Conservation (phyloP, 2,797 vertebrate species). For the Lerista edwardsae region DNA sequence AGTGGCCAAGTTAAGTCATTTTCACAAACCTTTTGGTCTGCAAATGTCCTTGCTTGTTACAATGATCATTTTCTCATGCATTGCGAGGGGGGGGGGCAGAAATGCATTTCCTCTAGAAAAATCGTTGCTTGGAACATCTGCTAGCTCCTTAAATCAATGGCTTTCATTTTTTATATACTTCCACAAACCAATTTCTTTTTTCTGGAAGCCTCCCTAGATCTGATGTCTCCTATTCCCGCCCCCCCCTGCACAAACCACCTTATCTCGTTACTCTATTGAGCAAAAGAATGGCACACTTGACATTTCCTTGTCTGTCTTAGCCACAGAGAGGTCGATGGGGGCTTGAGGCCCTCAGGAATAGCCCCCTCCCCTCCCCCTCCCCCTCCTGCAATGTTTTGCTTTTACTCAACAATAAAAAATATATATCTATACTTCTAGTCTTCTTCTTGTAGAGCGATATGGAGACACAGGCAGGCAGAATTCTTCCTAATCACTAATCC, state of each 20-base stretch:
- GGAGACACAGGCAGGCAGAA: too few species aligned
- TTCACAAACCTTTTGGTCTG: too few species aligned
- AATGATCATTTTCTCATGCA: neutral
- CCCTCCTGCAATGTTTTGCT: too few species aligned
- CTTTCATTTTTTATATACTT: neutral
- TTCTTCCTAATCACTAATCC: too few species aligned
- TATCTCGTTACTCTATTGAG: neutral
- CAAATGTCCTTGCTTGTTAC: neutral
- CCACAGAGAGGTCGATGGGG: too few species aligned
- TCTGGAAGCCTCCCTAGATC: neutral
- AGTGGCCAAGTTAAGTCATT: neutral
- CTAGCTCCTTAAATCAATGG: slow-evolving; percentile 61
- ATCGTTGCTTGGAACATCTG: slow-evolving; percentile 12
- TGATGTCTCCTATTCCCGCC: neutral
- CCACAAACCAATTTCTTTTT: neutral
- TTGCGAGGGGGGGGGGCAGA: neutral
- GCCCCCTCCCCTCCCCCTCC: too few species aligned
- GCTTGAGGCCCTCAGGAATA: too few species aligned
- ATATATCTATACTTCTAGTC: too few species aligned
- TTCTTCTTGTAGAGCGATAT: too few species aligned
- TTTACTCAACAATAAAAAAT: too few species aligned
- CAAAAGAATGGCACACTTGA: neutral
- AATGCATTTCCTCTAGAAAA: neutral
- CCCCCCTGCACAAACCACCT: too few species aligned
- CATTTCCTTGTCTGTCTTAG: neutral